Base-by-base conservation (phyloP, 2,888 invertebrate genomes). In the Nymphalis c-album region DNA sequence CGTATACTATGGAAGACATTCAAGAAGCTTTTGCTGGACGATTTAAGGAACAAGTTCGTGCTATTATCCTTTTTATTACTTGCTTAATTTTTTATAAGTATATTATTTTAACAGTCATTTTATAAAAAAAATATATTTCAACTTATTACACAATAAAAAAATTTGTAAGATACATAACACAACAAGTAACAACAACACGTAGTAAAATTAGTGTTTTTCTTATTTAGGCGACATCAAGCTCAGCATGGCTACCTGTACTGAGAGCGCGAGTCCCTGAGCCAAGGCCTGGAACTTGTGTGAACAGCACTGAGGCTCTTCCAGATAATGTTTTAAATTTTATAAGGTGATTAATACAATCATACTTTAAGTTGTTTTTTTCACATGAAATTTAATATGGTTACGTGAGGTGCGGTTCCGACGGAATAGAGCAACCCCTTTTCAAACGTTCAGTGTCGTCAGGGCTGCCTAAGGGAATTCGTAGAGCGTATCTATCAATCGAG, bases 321-420 rank as follows among this genome's bases (percentile, higher is more conserved):
- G 94, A 94, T 77, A 93, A 93, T 73, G 95, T 95, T 48, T 91
- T 95, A 71, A 95, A 95, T 82, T 96, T 96, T 80, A 95, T 95
- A 79, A 94, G 95, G 93, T 92, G 40, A 40, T 40, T 10, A 81
- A 73, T 63, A 55, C 18, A 40, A 16, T 31, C 46, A 18, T 55
- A 63, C 31, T 55, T 40, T 40, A 13, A 40, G 40, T 13, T 22
- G 6, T 6, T 40, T 40, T 40, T 13, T 40, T 13, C 13, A 13
- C 40, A 13, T 40, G 13, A 13, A 13, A 10, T 40, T 40, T 40
- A 10, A 13, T 40, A 40, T 13, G 13, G 40, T 40, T 0, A 40
- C 40, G 10, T 40, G 35, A 40, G 8, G 35, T 13, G 40, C 13
- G 13, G 40, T 13, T 40, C 40, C 13, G 40, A 40, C 3, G 2